Conservation (phyloP, 2,888 invertebrate species). For the Arctia plantaginis region DNA sequence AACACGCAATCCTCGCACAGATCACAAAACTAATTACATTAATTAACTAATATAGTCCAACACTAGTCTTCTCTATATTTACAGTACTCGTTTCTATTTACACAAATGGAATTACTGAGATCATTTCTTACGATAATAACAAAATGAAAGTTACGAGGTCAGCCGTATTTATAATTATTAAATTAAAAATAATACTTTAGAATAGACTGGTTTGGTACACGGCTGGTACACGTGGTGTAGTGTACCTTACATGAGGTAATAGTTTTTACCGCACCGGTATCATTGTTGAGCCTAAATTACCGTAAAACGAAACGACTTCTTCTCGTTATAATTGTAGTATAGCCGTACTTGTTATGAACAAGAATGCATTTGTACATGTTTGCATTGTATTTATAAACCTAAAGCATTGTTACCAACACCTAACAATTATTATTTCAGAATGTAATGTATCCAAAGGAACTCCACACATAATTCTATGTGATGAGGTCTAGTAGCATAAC, state of each 20-base stretch:
- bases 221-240: slow-evolving; percentile 53
- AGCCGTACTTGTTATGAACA: slow-evolving; percentile 44
- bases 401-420: slow-evolving; percentile 33
- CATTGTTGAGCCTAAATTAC: slow-evolving; percentile 46
- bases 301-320: slow-evolving; percentile 45
- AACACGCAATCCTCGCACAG: slow-evolving; percentile 58
- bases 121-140: slow-evolving; percentile 82
- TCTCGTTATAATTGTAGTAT: slow-evolving; percentile 43
- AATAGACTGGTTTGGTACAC: slow-evolving; percentile 82
- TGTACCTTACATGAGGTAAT: slow-evolving; percentile 77
- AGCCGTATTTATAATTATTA: slow-evolving; percentile 65
- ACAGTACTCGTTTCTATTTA: slow-evolving; percentile 78
- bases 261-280: slow-evolving; percentile 47
- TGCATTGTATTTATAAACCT: slow-evolving; percentile 14
- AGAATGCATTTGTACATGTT: slow-evolving; percentile 29
- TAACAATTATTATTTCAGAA: slow-evolving; percentile 29
- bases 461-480: background rate
- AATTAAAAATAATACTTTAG: slow-evolving; percentile 83
- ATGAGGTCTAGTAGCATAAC: slow-evolving; percentile 39
- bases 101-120: slow-evolving; percentile 86
- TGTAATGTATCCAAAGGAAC: slow-evolving; percentile 7
- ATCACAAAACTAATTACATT: slow-evolving; percentile 65
- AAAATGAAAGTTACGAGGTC: slow-evolving; percentile 77
- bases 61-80: slow-evolving; percentile 74
- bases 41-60: slow-evolving; percentile 59